A percentile compares a stretch with the other conserved stretches of the same genome.
Conservation (phyloP, 2,888 invertebrate genomes). For the Pollenia angustigena region DNA sequence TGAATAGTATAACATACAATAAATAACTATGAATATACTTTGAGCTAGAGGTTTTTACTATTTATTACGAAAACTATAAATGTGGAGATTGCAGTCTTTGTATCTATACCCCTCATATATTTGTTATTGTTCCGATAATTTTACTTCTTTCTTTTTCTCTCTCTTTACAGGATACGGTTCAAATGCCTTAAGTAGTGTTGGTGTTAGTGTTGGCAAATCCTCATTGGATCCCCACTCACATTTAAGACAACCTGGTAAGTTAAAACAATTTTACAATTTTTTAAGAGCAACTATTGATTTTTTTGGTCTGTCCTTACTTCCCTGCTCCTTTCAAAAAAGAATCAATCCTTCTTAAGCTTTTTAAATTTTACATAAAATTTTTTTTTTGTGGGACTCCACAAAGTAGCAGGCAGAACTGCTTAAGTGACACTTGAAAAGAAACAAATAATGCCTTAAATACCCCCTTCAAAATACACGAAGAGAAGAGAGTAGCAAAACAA, state of each 20-base stretch:
- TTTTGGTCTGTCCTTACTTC: background rate
- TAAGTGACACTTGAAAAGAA: conserved; percentile 73
- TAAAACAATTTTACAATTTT: background rate
- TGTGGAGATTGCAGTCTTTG: no score
- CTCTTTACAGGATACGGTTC: conserved; percentile 92
- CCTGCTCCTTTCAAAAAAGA: background rate
- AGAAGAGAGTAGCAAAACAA: conserved; percentile 45
- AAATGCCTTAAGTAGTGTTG: conserved; percentile 91
- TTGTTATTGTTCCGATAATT: background rate
- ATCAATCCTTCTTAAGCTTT: background rate
- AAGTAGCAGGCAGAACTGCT: conserved; percentile 42
- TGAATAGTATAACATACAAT: no score
- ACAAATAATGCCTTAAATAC: conserved; percentile 76
- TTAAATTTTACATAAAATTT: background rate
- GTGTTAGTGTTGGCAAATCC: conserved; percentile 86
- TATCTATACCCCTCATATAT: no score
- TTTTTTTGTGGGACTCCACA: conserved; percentile 34
- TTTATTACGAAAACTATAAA: no score
- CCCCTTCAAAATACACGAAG: conserved; percentile 57
- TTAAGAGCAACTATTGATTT: conserved; percentile 35
- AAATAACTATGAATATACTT: no score
- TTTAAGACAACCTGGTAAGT: conserved; percentile 94
- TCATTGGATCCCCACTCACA: conserved; percentile 95
- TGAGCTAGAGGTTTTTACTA: no score
- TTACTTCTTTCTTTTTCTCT: conserved; percentile 12